Base-by-base conservation (phyloP, 2,113 vertebrate species). In the Chamaea fasciata region DNA sequence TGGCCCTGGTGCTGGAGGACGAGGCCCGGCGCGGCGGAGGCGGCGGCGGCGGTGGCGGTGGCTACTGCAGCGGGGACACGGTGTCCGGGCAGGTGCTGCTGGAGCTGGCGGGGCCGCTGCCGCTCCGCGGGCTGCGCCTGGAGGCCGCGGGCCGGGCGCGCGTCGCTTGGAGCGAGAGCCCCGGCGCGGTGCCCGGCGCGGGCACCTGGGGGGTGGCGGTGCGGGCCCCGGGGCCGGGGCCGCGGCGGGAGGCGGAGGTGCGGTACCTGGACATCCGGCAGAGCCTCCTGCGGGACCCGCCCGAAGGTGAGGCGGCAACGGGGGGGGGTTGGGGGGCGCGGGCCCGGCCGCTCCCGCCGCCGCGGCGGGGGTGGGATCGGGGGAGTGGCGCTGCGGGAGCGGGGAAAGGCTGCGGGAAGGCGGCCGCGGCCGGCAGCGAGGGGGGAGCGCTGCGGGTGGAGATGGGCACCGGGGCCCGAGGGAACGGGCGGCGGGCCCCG, bases 211-310 rank as follows among this genome's bases (percentile, higher is more conserved):
- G 85, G 46, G 9, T 49, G 31, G 35, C 73, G 41, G 77, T 73
- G 69, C 74, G 92, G 53, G 15, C 76, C 30, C 86, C 83, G 15
- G 62, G 76, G 17, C 77, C 53, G 18, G 74, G 12, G 15, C 90
- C 70, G 76, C 93, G 62, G 79, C 85, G n/a, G 81, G 96, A 89
- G 56, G 93, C 92, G 15, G 97, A 98, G 94, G 97, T 97, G 85
- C 96, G 97, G 9, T 98, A 97, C 84, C 87, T 98, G 88, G 96
- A 98, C 75, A 76, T 98, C 42, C 95, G 95, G 53, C 97, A 98
- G 94, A 96, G 76, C 80, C 95, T 98, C 37, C 96, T 98, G 71
- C 91, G 89, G n/a, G 93, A 91, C 64, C 95, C 94, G 30, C 85
- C 88, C 27, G 88, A 90, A 67, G 97, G 96, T 97, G 89, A 94